A percentile compares a stretch with the other conserved stretches of the same genome.
These are phyloP conservation scores for Caenorhabditis remanei DNA, from an alignment of 1,140 invertebrate genomes.

Conservation along the genomic window DNA sequence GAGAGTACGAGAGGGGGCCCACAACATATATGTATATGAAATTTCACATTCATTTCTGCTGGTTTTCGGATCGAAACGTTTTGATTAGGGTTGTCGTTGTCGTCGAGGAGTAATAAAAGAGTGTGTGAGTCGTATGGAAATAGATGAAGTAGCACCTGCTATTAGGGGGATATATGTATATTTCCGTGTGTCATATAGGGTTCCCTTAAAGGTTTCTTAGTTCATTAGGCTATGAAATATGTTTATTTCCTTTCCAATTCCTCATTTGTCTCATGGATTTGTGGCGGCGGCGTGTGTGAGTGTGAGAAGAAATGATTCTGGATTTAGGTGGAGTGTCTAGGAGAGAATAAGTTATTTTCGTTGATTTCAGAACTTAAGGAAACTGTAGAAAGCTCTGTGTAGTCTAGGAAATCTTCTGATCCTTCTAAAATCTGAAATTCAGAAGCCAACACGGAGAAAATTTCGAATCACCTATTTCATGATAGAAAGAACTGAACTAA, in stretches of 20 bases:
- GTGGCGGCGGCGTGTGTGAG: too few species aligned
- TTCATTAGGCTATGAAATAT: not conserved
- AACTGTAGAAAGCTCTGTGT: too few species aligned
- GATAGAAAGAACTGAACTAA: too few species aligned
- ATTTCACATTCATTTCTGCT: not conserved
- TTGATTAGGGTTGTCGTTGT: conserved; percentile 26
- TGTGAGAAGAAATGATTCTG: too few species aligned
- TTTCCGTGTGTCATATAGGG: not conserved
- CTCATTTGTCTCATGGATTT: too few species aligned
- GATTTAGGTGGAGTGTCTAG: too few species aligned
- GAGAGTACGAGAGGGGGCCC: not conserved
- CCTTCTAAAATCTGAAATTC: too few species aligned
- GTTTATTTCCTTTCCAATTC: not conserved
- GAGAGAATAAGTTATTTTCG: too few species aligned
- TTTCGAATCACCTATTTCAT: too few species aligned
- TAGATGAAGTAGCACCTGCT: conserved; percentile 36
- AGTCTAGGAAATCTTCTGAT: too few species aligned
- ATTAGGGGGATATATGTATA: not conserved
- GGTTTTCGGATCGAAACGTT: not conserved
- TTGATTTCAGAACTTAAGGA: too few species aligned
- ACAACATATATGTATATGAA: not conserved
- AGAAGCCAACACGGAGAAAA: too few species aligned
- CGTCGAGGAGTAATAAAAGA: not conserved
- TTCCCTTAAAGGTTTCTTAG: conserved; percentile 1
- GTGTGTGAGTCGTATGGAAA: not conserved